Conservation (phyloP, 2,888 invertebrate species). For the Fragum sueziense region DNA sequence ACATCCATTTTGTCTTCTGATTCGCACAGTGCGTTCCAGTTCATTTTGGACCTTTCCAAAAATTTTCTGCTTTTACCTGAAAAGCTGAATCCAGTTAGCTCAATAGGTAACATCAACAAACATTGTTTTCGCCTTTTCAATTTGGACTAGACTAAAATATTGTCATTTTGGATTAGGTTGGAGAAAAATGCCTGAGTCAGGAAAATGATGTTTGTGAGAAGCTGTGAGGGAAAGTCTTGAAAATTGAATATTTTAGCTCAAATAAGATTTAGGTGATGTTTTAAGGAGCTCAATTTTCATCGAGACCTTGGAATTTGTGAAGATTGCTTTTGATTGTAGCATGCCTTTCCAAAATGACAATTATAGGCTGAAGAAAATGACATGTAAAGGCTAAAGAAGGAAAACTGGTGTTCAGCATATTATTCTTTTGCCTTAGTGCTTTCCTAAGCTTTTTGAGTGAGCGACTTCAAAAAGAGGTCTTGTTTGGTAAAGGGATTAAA, state of each 20-base stretch:
- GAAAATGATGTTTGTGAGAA: not conserved
- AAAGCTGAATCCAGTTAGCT: no score
- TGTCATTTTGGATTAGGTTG: not conserved
- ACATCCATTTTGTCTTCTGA: no score
- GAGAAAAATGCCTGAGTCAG: not conserved
- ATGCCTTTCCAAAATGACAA: no score
- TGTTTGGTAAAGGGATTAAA: no score
- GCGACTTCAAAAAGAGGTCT: not conserved
- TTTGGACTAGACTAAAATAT: not conserved
- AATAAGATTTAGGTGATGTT: constrained; percentile 11
- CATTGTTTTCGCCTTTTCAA: no score
- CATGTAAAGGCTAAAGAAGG: not conserved
- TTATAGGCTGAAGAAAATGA: no score
- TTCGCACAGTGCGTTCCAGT: no score
- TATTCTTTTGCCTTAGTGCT: not conserved
- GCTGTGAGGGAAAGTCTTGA: not conserved
- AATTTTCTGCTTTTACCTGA: no score
- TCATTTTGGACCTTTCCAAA: no score
- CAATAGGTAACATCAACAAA: no score
- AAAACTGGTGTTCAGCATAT: not conserved
- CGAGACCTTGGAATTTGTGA: not conserved
- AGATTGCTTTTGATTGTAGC: no score
- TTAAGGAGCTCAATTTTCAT: constrained; percentile 5
- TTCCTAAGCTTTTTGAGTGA: not conserved
- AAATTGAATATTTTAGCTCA: not conserved